Evolutionary conservation across 2,113 vertebrate species (phyloP).

Genomic region (Tragelaphus buxtoni): DNA sequence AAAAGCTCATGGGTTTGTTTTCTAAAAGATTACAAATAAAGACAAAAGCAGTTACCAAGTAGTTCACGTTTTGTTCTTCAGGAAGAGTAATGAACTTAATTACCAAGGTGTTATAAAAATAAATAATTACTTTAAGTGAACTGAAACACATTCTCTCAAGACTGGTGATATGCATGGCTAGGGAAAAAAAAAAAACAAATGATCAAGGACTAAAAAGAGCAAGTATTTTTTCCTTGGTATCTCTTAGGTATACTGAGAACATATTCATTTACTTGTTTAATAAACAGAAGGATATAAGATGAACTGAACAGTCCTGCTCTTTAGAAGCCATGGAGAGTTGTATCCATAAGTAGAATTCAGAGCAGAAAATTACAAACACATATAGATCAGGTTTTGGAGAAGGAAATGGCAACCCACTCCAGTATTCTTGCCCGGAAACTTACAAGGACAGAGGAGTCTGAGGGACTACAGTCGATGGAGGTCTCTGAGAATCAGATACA

Average conservation of each 20-base stretch:
- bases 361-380: not conserved
- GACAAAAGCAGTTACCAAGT: not conserved
- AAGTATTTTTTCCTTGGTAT: not conserved
- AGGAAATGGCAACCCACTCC: not conserved
- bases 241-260: not conserved
- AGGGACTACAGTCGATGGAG: not conserved
- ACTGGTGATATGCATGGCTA: not conserved
- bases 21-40: constrained; percentile 35
- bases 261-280: not conserved
- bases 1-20: not conserved
- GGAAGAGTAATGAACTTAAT: constrained; percentile 5
- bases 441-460: not conserved
- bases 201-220: not conserved
- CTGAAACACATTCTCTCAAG: not conserved
- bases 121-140: not conserved
- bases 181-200: not conserved
- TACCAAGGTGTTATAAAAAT: not conserved
- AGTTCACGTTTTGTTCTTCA: not conserved
- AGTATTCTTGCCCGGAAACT: not conserved
- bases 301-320: not conserved
- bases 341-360: not conserved
- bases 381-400: not conserved
- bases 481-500: not conserved
- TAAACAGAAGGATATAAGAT: not conserved
- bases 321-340: not conserved